Percentiles rank a stretch among this genome's conserved stretches.
Evolutionary conservation across 23 tunicate species (phyloP).

Genomic region (Styela plicata): DNA sequence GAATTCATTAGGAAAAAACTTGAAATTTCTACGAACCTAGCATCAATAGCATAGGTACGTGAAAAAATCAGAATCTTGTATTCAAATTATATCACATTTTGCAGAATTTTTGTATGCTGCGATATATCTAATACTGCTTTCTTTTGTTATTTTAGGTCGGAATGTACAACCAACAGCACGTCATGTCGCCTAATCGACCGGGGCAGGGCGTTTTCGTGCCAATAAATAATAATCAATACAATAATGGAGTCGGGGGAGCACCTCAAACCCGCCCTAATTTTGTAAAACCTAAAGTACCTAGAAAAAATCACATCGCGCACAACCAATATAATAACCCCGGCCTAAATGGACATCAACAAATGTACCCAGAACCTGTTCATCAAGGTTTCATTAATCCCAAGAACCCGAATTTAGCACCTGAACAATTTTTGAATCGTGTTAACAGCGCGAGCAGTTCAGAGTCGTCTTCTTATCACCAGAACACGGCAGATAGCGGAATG

Average conservation of each 20-base stretch:
- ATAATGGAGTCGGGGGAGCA: not conserved
- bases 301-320: not conserved
- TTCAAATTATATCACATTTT: not conserved
- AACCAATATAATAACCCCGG: not conserved
- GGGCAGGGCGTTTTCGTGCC: constrained; percentile 12
- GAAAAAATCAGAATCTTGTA: no score
- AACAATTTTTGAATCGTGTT: constrained; percentile 27
- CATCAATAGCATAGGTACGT: no score
- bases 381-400: not conserved
- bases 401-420: constrained; percentile 1
- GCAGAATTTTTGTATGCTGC: not conserved
- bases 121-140: not conserved
- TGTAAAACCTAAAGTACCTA: not conserved
- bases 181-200: not conserved
- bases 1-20: no score
- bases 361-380: not conserved
- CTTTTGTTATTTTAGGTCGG: constrained; percentile 6
- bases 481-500: constrained; percentile 93
- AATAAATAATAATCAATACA: not conserved
- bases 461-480: constrained; percentile 73
- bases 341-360: not conserved
- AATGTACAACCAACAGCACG: not conserved
- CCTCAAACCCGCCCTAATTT: constrained; percentile 5
- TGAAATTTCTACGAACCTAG: no score
- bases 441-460: constrained; percentile 56